Base-by-base conservation (phyloP, 2,888 invertebrate genomes). In the Perithous albicinctus region DNA sequence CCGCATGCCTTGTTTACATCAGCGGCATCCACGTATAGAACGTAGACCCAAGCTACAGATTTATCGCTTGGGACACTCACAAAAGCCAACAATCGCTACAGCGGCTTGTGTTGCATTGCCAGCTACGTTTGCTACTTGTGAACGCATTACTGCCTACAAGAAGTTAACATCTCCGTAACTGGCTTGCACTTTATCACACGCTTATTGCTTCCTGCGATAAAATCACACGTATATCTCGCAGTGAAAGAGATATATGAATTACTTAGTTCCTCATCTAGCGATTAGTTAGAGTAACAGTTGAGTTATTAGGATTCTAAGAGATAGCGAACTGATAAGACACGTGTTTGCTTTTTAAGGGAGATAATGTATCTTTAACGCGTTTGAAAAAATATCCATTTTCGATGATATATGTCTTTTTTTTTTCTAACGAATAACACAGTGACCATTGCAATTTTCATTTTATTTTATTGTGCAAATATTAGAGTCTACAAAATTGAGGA, bases 201-300 rank as follows among this genome's bases (percentile, higher is more conserved):
- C 48, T 63, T 61, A 48, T 73, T 63, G 26, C 23, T 38, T 5
- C 7, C 7, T 15, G 35, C 38, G 73, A 73, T 51, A 63, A 51
- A 3, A 51, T 51, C 51, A 26, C 38, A 32, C 7, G 63, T 63
- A n/a, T 63, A 63, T 73, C 23, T 15, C 38, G 43, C 26, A 38
- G 12, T 20, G 35, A 63, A 26, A 6, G 46, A 48, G 46, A 48
- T 61, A 61, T 20, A 23, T n/a, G n/a, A 61, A 48, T 73, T 63
- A 63, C 73, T 10, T 6, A 12, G 18, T 51, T 26, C 5, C 23
- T 63, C 48, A 15, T 38, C 51, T 51, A 7, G 20, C 38, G 46
- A 1, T 18, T 8, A n/a, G 20, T 15, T 15, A 3, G 15, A 15
- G n/a, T 46, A 46, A 18, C 18, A 6, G 18, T 48, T 18, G 46